A percentile compares a stretch with the other conserved stretches of the same genome.
Evolutionary conservation across 2,797 vertebrate genomes (phyloP).

Genomic region (Phoebastria nigripes): DNA sequence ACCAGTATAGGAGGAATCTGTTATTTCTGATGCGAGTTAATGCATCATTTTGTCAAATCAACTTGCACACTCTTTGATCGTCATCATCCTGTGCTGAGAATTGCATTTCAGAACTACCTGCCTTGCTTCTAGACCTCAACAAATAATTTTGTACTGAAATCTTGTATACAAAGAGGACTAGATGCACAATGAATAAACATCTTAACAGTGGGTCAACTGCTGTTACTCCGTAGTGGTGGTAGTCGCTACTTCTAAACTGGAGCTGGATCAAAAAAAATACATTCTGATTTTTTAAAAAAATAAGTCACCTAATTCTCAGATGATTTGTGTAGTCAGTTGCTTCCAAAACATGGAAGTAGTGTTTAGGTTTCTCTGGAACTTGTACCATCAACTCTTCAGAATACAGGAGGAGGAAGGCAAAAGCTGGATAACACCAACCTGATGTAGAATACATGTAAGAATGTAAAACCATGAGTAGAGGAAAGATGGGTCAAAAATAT

Average conservation of each 20-base stretch:
- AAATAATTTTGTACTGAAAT: not conserved
- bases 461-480: accelerated
- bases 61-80: not conserved
- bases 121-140: not conserved
- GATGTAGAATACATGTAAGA: not conserved
- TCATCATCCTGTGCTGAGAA: not conserved
- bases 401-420: not conserved
- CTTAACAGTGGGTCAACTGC: accelerated
- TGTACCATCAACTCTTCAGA: not conserved
- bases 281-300: not conserved
- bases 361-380: not conserved
- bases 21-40: not conserved
- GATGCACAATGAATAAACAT: not conserved
- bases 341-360: not conserved
- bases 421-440: not conserved
- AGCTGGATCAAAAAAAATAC: not conserved
- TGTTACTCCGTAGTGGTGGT: not conserved
- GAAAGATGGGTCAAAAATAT: not conserved
- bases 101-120: not conserved
- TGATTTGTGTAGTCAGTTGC: not conserved
- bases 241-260: not conserved
- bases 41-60: not conserved
- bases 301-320: not conserved
- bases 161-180: not conserved
- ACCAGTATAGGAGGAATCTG: not conserved